These are phyloP conservation scores for Morone saxatilis DNA, from an alignment of 2,113 vertebrate species.

Conservation along the genomic window DNA sequence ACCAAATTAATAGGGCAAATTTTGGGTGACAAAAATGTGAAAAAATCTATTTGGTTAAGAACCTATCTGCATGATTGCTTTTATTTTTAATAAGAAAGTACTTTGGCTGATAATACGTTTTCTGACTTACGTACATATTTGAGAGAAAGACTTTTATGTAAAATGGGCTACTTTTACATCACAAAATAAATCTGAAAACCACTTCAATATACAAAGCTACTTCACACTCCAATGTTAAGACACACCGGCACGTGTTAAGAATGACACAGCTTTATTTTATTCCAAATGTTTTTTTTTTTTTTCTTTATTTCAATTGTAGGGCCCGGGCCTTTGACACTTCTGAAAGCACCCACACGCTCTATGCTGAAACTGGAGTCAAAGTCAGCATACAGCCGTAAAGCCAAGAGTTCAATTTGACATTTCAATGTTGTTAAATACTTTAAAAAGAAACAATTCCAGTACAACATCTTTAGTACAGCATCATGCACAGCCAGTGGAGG, in stretches of 20 bases:
- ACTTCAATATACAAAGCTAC: background rate
- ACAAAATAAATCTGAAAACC: background rate
- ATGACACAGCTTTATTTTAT: constrained; percentile 79
- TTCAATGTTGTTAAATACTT: constrained; percentile 70
- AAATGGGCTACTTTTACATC: background rate
- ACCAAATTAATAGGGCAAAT: too few species aligned
- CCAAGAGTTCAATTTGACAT: constrained; percentile 56
- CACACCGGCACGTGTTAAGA: constrained; percentile 23
- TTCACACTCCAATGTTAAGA: too few species aligned
- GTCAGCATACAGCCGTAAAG: constrained; percentile 56
- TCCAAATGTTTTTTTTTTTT: constrained; percentile 86
- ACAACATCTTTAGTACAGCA: constrained; percentile 76
- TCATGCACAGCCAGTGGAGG: constrained; percentile 80
- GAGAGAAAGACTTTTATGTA: background rate
- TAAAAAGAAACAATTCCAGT: constrained; percentile 76
- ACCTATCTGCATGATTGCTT: too few species aligned
- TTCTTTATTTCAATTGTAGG: constrained; percentile 78
- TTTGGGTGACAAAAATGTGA: too few species aligned
- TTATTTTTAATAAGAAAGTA: too few species aligned
- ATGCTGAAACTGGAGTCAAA: constrained; percentile 64
- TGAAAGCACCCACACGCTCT: constrained; percentile 76
- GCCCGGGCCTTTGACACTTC: constrained; percentile 90
- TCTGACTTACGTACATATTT: background rate
- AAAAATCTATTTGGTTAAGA: too few species aligned
- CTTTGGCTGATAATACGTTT: background rate